phyloP scores from a whole-genome alignment of 1,140 invertebrate species.

The Euschistus heros region DNA sequence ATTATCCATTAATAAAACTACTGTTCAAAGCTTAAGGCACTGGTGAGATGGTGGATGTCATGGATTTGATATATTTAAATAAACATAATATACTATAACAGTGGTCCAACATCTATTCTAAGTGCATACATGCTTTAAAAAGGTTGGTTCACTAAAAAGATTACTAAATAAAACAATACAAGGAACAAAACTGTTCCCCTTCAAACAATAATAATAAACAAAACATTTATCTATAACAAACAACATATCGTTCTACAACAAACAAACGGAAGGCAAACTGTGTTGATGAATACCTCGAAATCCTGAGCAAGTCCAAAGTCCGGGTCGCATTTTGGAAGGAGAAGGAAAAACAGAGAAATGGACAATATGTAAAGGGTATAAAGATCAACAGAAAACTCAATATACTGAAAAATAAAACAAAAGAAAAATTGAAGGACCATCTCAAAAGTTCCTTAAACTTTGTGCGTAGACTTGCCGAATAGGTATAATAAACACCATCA shows the following conservation, averaged over 20 bases:
- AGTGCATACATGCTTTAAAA: conserved; percentile 28
- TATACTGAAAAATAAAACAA: conserved; percentile 25
- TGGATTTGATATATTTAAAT: conserved; percentile 26
- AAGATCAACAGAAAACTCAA: conserved; percentile 22
- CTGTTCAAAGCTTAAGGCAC: conserved; percentile 32
- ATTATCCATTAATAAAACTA: conserved; percentile 18
- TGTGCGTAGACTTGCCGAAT: conserved; percentile 24
- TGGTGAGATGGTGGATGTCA: conserved; percentile 31
- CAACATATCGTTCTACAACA: conserved; percentile 26
- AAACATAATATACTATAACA: conserved; percentile 25
- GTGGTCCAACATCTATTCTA: conserved; percentile 28
- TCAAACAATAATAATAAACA: conserved; percentile 20
- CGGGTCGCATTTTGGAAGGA: conserved; percentile 30
- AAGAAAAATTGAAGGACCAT: conserved; percentile 68
- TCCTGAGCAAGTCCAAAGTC: conserved; percentile 49
- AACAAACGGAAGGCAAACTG: conserved; percentile 24
- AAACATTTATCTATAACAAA: conserved; percentile 18
- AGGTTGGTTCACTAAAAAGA: conserved; percentile 20
- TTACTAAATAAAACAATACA: conserved; percentile 19
- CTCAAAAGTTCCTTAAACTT: conserved; percentile 87
- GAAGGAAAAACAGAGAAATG: conserved; percentile 45
- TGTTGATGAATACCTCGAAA: conserved; percentile 50
- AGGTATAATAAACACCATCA: conserved; percentile 7
- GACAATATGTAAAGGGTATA: conserved; percentile 33
- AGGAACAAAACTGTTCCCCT: conserved; percentile 17